Evolutionary conservation across 1,140 invertebrate genomes (phyloP), one percentile per base, ranked within the genome.

Genomic region (Gerris buenoi): DNA sequence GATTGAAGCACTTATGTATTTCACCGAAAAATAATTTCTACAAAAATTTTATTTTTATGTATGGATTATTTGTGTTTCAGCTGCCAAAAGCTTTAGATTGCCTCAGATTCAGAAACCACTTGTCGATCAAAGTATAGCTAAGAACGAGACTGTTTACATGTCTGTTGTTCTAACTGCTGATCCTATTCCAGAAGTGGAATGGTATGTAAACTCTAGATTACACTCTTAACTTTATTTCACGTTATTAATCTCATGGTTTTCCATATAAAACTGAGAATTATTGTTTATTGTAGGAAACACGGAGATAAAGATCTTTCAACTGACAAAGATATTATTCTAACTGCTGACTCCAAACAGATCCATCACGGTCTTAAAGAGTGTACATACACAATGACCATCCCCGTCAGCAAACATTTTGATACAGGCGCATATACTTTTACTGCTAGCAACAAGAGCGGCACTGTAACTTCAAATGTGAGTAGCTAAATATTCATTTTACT

Each of bases 391-490:
- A 72, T 93, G 15, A 83, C 81, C 29, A 83, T 91, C 64, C 82
- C 83, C 1, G 81, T 82, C 72, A 85, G 84, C 71, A 82, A 83
- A 65, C 82, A 85, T 69, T 80, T 83, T 29, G 89, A 95, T 75
- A 87, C 88, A 27, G 93, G 92, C 1, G 82, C 85, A 61, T 95
- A 93, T 75, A 85, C 83, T 1, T 77, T 93, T n/a, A 82, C 84
- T 73, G 85, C 88, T 0, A 84, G 83, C 33, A 46, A 46, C 33
- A 46, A 46, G 33, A 46, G 33, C 33, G 33, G 33, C 5, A 46
- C 5, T 10, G 18, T 5, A 46, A 10, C 33, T 46, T 46, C 5
- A 5, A 46, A 46, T 10, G 33, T 46, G 18, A 46, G 33, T 46
- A 46, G 5, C 28, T n/a, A n/a, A n/a, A n/a, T n/a, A n/a, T n/a